Conservation (phyloP, 2,113 vertebrate species). For the Natator depressus region DNA sequence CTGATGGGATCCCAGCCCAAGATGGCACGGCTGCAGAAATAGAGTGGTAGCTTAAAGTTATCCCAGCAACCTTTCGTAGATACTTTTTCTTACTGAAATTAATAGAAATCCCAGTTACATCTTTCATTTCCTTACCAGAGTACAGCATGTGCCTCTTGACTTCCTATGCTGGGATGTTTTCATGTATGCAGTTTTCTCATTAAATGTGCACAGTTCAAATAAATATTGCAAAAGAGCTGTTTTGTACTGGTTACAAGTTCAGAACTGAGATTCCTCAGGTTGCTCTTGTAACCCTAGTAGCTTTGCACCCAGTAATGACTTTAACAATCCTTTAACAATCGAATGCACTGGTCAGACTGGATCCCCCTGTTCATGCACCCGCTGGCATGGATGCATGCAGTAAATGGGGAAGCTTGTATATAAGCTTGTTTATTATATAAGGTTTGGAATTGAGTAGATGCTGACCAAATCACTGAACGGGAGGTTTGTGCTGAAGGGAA, state of each 20-base stretch:
- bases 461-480: neutral
- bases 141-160: neutral
- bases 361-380: constrained; percentile 46
- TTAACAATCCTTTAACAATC: constrained; percentile 27
- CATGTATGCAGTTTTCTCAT: neutral
- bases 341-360: neutral
- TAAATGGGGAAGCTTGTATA: constrained; percentile 45
- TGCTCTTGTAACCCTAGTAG: constrained; percentile 20
- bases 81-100: neutral
- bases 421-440: constrained; percentile 22
- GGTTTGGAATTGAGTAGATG: constrained; percentile 52
- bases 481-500: constrained; percentile 30
- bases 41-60: neutral
- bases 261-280: neutral
- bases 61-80: neutral
- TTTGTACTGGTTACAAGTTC: rapidly evolving
- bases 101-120: neutral
- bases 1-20: neutral
- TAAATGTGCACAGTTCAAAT: neutral
- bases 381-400: constrained; percentile 43
- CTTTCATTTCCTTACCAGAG: neutral
- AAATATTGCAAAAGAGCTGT: neutral
- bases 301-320: neutral
- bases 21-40: neutral
- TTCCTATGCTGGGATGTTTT: neutral